Evolutionary conservation across 1,140 invertebrate species (phyloP).

Genomic region (Calephelis nemesis): DNA sequence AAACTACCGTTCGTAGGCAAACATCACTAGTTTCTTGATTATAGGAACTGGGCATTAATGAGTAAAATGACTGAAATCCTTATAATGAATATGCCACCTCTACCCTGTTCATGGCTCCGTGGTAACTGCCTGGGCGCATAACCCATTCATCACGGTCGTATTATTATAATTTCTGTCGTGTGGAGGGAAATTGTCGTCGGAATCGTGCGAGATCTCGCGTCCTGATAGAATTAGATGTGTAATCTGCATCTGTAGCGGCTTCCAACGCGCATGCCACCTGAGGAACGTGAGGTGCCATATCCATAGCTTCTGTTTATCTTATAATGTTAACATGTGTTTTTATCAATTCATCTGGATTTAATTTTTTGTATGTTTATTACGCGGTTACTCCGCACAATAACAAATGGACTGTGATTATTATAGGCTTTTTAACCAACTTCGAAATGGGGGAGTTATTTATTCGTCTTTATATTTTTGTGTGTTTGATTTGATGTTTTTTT

Average conservation of each 20-base stretch:
- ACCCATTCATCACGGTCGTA: conserved; percentile 51
- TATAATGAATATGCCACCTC: background rate
- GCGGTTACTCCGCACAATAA: too few relatives aligned
- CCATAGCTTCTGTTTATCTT: conserved; percentile 24
- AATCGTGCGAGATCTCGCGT: conserved; percentile 56
- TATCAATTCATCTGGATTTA: too few relatives aligned
- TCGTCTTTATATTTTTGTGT: too few relatives aligned
- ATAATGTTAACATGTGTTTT: background rate
- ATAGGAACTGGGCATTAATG: too few relatives aligned
- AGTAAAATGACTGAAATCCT: too few relatives aligned
- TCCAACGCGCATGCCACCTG: conserved; percentile 38
- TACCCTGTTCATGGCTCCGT: conserved; percentile 29
- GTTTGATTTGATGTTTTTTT: too few relatives aligned
- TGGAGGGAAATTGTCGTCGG: conserved; percentile 37
- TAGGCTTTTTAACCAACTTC: too few relatives aligned
- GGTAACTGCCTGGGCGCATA: conserved; percentile 44
- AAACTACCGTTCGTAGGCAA: too few relatives aligned
- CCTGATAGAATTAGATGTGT: conserved; percentile 53
- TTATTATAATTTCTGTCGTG: conserved; percentile 64
- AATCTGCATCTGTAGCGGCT: conserved; percentile 47
- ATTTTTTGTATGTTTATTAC: too few relatives aligned
- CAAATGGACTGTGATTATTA: too few relatives aligned
- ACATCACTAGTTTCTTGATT: too few relatives aligned
- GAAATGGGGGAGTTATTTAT: too few relatives aligned
- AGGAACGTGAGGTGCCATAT: conserved; percentile 12